Evolutionary conservation across 2,888 invertebrate genomes (phyloP).

Genomic region (Germaria angustata): DNA sequence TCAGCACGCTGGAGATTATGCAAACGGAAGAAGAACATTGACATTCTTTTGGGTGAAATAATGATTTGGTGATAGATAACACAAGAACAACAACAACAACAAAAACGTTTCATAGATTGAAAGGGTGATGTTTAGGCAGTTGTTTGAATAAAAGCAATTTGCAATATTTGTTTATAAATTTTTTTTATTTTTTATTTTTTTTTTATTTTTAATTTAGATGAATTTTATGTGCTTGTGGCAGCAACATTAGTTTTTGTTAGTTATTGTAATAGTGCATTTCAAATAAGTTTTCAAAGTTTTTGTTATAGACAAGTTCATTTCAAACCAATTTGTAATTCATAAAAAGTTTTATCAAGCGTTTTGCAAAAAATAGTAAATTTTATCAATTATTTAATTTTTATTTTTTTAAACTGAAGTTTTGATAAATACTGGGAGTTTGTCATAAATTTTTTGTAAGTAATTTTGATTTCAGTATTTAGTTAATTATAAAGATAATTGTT

Average conservation of each 20-base stretch:
- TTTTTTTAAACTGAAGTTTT: neutral
- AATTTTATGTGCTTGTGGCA: conserved; percentile 1
- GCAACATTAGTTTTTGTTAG: conserved; percentile 4
- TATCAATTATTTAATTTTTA: neutral
- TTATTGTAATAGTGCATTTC: conserved; percentile 16
- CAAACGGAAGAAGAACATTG: conserved; percentile 96
- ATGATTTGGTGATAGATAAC: neutral
- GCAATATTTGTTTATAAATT: conserved; percentile 6
- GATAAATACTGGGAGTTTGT: conserved; percentile 47
- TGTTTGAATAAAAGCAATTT: conserved; percentile 4
- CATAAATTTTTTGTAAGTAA: neutral
- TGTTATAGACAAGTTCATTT: neutral
- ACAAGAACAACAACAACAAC: no score
- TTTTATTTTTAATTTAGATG: neutral
- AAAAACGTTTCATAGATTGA: neutral
- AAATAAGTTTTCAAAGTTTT: conserved; percentile 8
- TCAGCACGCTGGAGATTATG: conserved; percentile 93
- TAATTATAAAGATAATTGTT: neutral
- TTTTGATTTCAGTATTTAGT: neutral
- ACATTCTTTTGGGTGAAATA: conserved; percentile 83
- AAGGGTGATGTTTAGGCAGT: conserved; percentile 8
- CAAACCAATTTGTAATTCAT: neutral
- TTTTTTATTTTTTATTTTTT: neutral
- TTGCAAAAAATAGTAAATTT: conserved; percentile 4
- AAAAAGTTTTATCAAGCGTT: conserved; percentile 20